Evolutionary conservation across 2,888 invertebrate genomes (phyloP).

Genomic region (Tillus elongatus): DNA sequence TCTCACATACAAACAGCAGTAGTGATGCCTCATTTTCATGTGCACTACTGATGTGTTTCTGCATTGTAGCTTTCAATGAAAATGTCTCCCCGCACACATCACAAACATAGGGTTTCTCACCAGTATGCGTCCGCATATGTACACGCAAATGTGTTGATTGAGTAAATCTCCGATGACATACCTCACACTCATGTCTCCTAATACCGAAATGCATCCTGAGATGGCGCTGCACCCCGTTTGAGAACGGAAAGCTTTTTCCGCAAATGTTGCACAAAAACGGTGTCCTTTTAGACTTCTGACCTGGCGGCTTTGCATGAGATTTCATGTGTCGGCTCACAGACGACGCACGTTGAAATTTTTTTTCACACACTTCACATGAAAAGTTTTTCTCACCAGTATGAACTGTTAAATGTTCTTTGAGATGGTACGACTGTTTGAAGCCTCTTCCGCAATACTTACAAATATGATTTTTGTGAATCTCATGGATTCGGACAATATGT

Average conservation of each 20-base stretch:
- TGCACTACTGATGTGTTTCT: constrained; percentile 27
- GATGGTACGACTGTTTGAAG: constrained; percentile 31
- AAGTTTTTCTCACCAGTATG: constrained; percentile 34
- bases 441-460: constrained; percentile 25
- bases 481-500: constrained; percentile 26
- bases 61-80: constrained; percentile 29
- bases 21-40: constrained; percentile 20
- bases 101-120: constrained; percentile 45
- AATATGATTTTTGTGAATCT: constrained; percentile 21
- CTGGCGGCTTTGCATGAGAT: constrained; percentile 30
- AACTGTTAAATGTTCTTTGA: constrained; percentile 31
- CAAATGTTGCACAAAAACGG: constrained; percentile 36
- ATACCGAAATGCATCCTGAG: constrained; percentile 36
- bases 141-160: constrained; percentile 42
- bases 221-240: constrained; percentile 36
- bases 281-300: constrained; percentile 32
- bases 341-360: constrained; percentile 31
- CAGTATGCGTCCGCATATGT: constrained; percentile 46
- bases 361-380: constrained; percentile 30
- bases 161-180: constrained; percentile 38
- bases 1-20: no score
- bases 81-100: constrained; percentile 41
- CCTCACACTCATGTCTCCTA: constrained; percentile 36
- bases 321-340: constrained; percentile 30
- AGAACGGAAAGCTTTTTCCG: constrained; percentile 36